Evolutionary conservation across 1,140 invertebrate genomes (phyloP).

Genomic region (Asbolus verrucosus): DNA sequence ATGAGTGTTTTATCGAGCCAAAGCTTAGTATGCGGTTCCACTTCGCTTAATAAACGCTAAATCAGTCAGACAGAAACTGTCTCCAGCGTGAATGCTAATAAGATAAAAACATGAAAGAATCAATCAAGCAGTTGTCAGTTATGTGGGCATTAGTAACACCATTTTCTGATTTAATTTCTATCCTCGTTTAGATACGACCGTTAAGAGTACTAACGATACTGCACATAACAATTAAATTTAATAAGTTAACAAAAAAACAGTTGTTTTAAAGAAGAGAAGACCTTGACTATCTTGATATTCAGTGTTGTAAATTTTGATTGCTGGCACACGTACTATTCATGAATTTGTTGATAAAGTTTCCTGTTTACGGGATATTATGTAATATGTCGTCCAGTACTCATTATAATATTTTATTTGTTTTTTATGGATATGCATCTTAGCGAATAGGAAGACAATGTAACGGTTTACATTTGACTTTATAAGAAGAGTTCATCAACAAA

Average conservation of each 20-base stretch:
- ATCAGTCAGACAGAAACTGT: slow-evolving; percentile 22
- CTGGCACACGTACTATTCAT: not conserved
- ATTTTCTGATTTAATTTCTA: slow-evolving; percentile 23
- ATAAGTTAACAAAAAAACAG: slow-evolving; percentile 9
- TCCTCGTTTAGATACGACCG: slow-evolving; percentile 5
- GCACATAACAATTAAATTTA: not conserved
- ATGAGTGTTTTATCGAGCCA: not conserved
- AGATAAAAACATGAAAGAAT: not conserved
- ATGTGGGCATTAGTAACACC: slow-evolving; percentile 7
- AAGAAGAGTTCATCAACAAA: not conserved
- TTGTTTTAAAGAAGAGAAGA: slow-evolving; percentile 7
- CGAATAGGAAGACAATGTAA: not conserved
- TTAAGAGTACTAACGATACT: not conserved
- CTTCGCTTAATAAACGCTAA: slow-evolving; percentile 33
- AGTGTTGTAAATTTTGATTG: not conserved
- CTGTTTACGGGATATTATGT: slow-evolving; percentile 6
- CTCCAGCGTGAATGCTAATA: slow-evolving; percentile 1
- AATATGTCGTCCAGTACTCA: too few relatives aligned
- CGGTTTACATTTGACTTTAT: too few relatives aligned
- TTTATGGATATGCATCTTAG: not conserved
- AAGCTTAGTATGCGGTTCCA: slow-evolving; percentile 23
- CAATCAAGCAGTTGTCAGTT: slow-evolving; percentile 6
- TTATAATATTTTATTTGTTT: too few relatives aligned
- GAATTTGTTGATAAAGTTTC: slow-evolving; percentile 11
- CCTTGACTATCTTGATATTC: slow-evolving; percentile 12